Conservation (phyloP, 2,113 vertebrate genomes). For the Serilophus lunatus region DNA sequence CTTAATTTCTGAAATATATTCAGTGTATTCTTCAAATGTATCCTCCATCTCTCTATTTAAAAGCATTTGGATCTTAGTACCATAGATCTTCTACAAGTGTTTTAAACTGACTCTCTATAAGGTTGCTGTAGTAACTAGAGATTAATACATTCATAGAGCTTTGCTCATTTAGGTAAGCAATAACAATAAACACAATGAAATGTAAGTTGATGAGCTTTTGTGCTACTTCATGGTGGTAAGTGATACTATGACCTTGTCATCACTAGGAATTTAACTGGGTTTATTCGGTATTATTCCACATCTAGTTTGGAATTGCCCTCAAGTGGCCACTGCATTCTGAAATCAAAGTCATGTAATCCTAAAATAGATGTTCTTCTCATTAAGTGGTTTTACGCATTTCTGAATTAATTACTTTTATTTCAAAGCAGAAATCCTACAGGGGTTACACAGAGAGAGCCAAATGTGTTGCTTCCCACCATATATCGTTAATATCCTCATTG, state of each 20-base stretch:
- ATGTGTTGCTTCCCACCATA: not conserved
- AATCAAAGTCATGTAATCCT: not conserved
- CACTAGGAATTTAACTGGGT: not conserved
- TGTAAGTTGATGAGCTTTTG: not conserved
- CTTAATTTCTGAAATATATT: not conserved
- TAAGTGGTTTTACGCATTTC: not conserved
- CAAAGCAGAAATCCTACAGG: not conserved
- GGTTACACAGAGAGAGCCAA: not conserved
- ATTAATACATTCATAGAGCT: not conserved
- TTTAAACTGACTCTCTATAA: not conserved
- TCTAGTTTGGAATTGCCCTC: not conserved
- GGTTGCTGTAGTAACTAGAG: not conserved
- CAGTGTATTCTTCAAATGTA: not conserved
- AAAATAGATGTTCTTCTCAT: not conserved
- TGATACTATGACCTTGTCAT: not conserved
- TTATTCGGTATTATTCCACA: not conserved
- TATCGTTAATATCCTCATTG: not conserved
- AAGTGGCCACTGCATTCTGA: not conserved
- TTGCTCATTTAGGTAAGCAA: not conserved
- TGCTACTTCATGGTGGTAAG: not conserved
- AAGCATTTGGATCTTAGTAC: not conserved
- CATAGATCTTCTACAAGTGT: not conserved
- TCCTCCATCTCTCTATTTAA: not conserved
- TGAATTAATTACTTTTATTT: conserved; percentile 1
- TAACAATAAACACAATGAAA: not conserved